These are phyloP conservation scores for Lacanobia oleracea DNA, from an alignment of 2,888 invertebrate species.

Conservation along the genomic window DNA sequence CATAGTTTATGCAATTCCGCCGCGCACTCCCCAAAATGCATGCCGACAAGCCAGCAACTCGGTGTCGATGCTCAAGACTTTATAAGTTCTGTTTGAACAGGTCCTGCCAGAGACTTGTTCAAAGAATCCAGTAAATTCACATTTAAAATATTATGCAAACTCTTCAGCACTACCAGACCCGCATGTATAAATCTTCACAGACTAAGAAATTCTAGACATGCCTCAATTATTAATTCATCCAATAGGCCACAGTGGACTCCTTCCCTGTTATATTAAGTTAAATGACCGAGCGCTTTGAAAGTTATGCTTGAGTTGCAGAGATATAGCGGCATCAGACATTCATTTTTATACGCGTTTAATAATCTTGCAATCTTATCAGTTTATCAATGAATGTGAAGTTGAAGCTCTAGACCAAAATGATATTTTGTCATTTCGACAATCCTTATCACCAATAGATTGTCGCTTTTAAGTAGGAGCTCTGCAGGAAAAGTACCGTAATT, in stretches of 20 bases:
- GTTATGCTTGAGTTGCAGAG: constrained; percentile 33
- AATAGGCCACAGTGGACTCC: constrained; percentile 54
- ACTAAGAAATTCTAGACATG: constrained; percentile 38
- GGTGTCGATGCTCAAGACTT: no score
- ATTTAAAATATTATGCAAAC: constrained; percentile 2
- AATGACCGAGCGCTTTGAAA: constrained; percentile 30
- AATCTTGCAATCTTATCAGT: no score
- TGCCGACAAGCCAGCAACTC: no score
- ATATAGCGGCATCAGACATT: constrained; percentile 12
- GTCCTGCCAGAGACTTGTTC: background rate
- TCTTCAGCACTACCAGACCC: constrained; percentile 10
- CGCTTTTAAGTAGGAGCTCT: background rate
- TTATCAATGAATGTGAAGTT: no score
- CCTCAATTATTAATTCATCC: constrained; percentile 55
- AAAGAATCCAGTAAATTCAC: background rate
- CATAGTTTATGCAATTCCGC: no score
- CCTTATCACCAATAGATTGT: no score
- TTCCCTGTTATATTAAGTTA: constrained; percentile 50
- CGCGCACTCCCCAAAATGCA: no score
- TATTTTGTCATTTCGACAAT: no score
- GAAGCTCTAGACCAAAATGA: no score
- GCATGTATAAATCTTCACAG: constrained; percentile 40
- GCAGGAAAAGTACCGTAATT: background rate
- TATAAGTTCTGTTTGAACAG: background rate
- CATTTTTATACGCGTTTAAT: background rate